phyloP scores from a whole-genome alignment of 1,140 invertebrate genomes.

The Temnothorax longispinosus region DNA sequence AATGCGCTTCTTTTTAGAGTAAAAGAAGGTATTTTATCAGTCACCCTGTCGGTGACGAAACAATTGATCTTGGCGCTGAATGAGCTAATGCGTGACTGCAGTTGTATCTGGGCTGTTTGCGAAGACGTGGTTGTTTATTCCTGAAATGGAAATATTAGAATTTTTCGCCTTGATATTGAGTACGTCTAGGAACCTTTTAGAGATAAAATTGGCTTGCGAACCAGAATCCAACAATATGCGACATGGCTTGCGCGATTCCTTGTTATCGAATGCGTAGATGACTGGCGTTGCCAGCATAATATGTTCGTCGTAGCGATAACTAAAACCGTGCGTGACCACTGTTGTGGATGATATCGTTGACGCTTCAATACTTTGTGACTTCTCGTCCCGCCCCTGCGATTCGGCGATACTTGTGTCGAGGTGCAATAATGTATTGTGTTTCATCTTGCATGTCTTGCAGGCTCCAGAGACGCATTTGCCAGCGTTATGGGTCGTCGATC shows the following conservation, averaged over 20 bases:
- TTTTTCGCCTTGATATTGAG: neutral
- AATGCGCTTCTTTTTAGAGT: neutral
- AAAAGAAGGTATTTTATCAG: slow-evolving; percentile 2
- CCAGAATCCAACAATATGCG: slow-evolving; percentile 56
- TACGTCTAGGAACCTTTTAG: neutral
- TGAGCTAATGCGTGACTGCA: slow-evolving; percentile 7
- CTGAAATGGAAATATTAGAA: neutral
- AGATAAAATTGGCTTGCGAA: slow-evolving; percentile 44
- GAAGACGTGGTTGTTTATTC: neutral
- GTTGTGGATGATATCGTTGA: too few species aligned
- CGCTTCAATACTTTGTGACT: too few species aligned
- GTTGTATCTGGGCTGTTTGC: neutral
- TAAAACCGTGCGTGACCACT: too few species aligned
- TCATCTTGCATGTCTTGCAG: slow-evolving; percentile 44
- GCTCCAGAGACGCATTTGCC: neutral
- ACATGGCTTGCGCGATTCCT: neutral
- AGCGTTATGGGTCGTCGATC: neutral
- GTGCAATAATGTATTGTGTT: slow-evolving; percentile 55
- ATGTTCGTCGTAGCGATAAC: rapidly evolving
- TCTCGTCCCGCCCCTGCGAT: too few species aligned
- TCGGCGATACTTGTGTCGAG: too few species aligned
- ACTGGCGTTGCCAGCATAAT: slow-evolving; percentile 20
- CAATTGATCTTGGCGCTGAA: slow-evolving; percentile 2
- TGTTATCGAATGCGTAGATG: neutral
- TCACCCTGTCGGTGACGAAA: slow-evolving; percentile 29